Percentiles rank a stretch among this genome's conserved stretches.
Evolutionary conservation across 2,888 invertebrate genomes (phyloP).

Genomic region (Protonemura montana): DNA sequence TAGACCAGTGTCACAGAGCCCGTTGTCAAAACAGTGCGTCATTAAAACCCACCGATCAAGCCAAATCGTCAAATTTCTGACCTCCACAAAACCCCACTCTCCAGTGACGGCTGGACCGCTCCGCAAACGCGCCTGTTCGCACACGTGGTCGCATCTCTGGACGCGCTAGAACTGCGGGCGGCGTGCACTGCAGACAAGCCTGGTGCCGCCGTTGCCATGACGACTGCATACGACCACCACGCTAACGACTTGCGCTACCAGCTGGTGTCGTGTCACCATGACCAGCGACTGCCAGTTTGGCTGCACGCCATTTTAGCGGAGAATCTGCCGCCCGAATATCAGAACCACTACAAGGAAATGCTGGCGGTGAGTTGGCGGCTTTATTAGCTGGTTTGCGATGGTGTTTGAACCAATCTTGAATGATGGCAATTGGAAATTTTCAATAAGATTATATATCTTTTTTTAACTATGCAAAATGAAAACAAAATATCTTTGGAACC

Average conservation of each 20-base stretch:
- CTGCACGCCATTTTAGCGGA: constrained; percentile 76
- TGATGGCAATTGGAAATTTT: no score
- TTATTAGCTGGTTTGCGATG: no score
- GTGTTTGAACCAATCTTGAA: no score
- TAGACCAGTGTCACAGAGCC: no score
- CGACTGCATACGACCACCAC: constrained; percentile 75
- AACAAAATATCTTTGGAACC: no score
- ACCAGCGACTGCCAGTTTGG: constrained; percentile 77
- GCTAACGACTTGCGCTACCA: constrained; percentile 71
- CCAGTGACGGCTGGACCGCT: constrained; percentile 69
- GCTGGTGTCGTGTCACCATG: constrained; percentile 78
- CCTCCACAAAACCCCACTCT: constrained; percentile 49
- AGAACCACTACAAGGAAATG: constrained; percentile 31
- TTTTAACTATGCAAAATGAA: no score
- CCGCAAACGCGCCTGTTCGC: constrained; percentile 72
- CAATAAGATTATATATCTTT: no score
- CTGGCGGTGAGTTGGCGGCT: neutral
- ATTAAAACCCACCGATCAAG: no score
- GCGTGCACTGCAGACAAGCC: constrained; percentile 66
- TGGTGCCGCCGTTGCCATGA: constrained; percentile 74
- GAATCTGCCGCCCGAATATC: constrained; percentile 58
- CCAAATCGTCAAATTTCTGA: no score
- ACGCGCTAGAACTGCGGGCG: constrained; percentile 71
- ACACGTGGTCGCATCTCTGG: constrained; percentile 70
- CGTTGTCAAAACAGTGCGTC: no score